Percentiles rank a stretch among this genome's conserved stretches.
Evolutionary conservation across 2,888 invertebrate species (phyloP).

Genomic region (Drosophila monieri): DNA sequence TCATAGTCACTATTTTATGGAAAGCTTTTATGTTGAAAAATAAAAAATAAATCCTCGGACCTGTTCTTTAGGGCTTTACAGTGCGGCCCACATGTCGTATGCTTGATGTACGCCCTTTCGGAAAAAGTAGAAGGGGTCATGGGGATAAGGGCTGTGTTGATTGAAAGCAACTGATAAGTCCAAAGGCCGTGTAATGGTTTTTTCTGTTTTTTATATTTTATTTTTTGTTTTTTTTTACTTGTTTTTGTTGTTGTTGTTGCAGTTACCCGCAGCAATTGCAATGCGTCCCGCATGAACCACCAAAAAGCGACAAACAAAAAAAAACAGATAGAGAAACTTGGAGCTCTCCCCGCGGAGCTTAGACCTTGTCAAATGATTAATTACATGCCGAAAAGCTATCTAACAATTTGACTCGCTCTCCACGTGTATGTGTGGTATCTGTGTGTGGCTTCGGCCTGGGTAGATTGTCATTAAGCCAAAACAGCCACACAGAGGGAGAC

Average conservation of each 20-base stretch:
- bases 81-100: conserved; percentile 56
- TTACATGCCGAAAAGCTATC: conserved; percentile 79
- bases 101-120: conserved; percentile 60
- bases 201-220: conserved; percentile 18
- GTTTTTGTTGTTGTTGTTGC: conserved; percentile 31
- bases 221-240: conserved; percentile 18
- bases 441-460: conserved; percentile 25
- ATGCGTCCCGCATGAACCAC: conserved; percentile 60
- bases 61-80: conserved; percentile 5
- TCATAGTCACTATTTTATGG: conserved; percentile 3
- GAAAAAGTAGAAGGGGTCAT: conserved; percentile 1
- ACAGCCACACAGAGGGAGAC: conserved; percentile 52
- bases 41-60: conserved; percentile 24
- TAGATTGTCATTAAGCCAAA: conserved; percentile 75
- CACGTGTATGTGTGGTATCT: conserved; percentile 38
- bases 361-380: conserved; percentile 70
- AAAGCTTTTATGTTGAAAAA: not conserved
- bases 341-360: conserved; percentile 19
- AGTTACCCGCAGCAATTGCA: conserved; percentile 69
- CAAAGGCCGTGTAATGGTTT: conserved; percentile 68
- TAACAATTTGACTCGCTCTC: conserved; percentile 75
- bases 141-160: conserved; percentile 37
- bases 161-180: conserved; percentile 60
- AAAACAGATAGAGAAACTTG: conserved; percentile 45
- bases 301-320: conserved; percentile 5